Evolutionary conservation across 2,797 vertebrate species (phyloP), one percentile per base, ranked within the genome.

Genomic region (Alectoris magna): DNA sequence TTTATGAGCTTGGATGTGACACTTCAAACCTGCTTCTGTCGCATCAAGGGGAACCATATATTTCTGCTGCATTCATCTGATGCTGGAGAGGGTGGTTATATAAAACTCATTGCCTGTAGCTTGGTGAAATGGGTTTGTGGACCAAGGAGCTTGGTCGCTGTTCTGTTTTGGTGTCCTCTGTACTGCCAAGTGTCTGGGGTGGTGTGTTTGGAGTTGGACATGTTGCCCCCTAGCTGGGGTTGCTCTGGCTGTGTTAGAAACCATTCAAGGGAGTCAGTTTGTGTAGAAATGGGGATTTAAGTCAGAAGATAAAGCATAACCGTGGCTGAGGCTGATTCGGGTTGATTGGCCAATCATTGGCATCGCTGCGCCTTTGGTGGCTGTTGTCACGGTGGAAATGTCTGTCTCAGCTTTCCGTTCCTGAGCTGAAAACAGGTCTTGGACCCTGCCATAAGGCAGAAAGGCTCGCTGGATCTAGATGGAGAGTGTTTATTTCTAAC

Each of bases 171-270:
- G 4, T 2, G 12, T 27, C 3, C 31, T 83, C 64, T 48, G 9
- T 0, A 0, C 27, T 0, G 0, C 36, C 21, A 53, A 72, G 55
- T 0, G 2, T 64, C 44, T 31, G 16, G 15, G 44, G 18, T 71
- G 21, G 23, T 4, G 3, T 12, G 31, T 70, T 84, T 27, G 38
- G 74, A 87, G 55, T 71, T 64, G 34, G 44, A 39, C 0, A 1
- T 13, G 22, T 49, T 63, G 34, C 58, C 22, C 0, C 79, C 70
- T 56, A 68, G 14, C 67, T 76, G 77, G 41, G 41, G 51, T 88
- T 1, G 3, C 60, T 69, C 39, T 3, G 9, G 7, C 7, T 0
- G 0, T 59, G 22, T 84, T 1, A 5, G 59, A 87, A 89, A 64
- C 59, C 22, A 31, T 75, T 38, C 23, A 49, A 2, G 27, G 76